Percentiles rank a stretch among this genome's conserved stretches.
Evolutionary conservation across 2,797 vertebrate species (phyloP).

Genomic region (Pelobates cultripes): DNA sequence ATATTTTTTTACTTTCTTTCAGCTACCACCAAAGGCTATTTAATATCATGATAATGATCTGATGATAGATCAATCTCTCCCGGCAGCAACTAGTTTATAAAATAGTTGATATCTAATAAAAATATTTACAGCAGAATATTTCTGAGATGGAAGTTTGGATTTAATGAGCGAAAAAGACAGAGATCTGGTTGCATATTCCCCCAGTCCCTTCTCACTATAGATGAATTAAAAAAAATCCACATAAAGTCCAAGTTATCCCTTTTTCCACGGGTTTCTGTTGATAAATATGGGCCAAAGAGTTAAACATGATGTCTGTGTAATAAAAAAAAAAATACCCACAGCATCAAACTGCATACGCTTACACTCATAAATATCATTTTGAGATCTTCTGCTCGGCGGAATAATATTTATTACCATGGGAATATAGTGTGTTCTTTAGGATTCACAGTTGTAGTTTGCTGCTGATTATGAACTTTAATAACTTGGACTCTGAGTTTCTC

Average conservation of each 20-base stretch:
- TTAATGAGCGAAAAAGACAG: too few relatives aligned
- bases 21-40: too few relatives aligned
- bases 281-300: background rate
- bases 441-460: background rate
- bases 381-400: slow-evolving; percentile 11
- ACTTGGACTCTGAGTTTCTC: slow-evolving; percentile 7
- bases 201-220: too few relatives aligned
- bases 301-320: background rate
- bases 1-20: too few relatives aligned
- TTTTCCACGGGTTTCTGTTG: background rate
- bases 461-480: slow-evolving; percentile 36
- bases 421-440: slow-evolving; percentile 22
- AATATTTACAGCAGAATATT: too few relatives aligned
- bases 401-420: slow-evolving; percentile 20
- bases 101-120: too few relatives aligned
- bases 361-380: slow-evolving; percentile 5
- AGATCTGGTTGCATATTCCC: too few relatives aligned
- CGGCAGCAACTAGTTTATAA: too few relatives aligned
- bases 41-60: too few relatives aligned
- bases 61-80: too few relatives aligned
- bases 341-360: slow-evolving; percentile 15
- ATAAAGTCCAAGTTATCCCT: background rate
- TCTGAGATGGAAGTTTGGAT: too few relatives aligned
- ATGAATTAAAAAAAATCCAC: background rate
- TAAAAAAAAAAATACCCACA: background rate